Conservation (phyloP, 2,888 invertebrate genomes). For the Lasioglossum lativentre region DNA sequence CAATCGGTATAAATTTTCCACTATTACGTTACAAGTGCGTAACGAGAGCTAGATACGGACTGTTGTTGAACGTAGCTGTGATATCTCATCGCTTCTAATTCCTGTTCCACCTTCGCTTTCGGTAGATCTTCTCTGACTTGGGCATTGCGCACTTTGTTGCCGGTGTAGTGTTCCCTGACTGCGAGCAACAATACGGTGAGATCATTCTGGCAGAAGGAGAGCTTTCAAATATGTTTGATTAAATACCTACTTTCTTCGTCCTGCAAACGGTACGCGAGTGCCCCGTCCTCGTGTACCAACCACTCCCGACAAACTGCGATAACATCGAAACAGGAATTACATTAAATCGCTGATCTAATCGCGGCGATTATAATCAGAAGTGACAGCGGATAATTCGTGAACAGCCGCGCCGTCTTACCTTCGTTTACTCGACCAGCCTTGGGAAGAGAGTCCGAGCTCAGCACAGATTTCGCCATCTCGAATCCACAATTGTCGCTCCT, state of each 20-base stretch:
- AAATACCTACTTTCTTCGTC: constrained; percentile 90
- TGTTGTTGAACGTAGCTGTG: constrained; percentile 88
- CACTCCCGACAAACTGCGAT: constrained; percentile 92
- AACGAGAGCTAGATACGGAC: constrained; percentile 83
- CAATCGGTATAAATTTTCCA: neutral
- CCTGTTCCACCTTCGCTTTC: constrained; percentile 90
- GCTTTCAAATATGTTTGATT: neutral
- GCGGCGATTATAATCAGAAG: constrained; percentile 41
- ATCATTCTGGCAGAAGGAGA: neutral
- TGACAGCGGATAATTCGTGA: constrained; percentile 42
- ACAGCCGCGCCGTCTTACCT: constrained; percentile 82
- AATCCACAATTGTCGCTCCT: neutral
- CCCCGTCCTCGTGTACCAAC: constrained; percentile 93
- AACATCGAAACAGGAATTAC: constrained; percentile 49
- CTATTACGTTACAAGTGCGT: no score
- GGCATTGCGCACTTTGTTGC: constrained; percentile 91
- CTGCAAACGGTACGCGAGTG: constrained; percentile 92
- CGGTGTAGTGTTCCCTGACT: constrained; percentile 91
- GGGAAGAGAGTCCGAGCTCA: constrained; percentile 86
- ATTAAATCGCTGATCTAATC: constrained; percentile 50
- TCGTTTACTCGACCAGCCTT: constrained; percentile 89
- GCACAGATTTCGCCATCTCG: constrained; percentile 82
- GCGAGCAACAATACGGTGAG: constrained; percentile 53
- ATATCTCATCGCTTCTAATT: constrained; percentile 87
- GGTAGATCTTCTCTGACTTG: constrained; percentile 92